Evolutionary conservation across 2,888 invertebrate species (phyloP), one percentile per base, ranked within the genome.

Genomic region (Himalopsyche kuldschensis): DNA sequence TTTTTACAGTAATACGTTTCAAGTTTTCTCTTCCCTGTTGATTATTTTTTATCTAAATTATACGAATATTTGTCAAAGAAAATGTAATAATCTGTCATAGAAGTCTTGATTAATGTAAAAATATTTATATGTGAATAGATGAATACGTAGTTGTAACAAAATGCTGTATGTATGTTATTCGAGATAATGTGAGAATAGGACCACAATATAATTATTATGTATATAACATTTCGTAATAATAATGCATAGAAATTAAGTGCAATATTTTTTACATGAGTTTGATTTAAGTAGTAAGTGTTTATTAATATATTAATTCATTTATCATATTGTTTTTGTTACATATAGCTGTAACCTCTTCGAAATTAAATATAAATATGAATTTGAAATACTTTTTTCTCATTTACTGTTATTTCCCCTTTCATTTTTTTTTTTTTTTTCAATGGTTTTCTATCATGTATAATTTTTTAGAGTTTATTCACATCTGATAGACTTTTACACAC

Each of bases 201-300:
- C 69, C 69, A 69, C 69, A 69, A 69, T 27, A 69, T 41, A n/a
- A 41, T 41, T 41, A 41, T 69, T 69, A 69, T 69, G 27, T 69
- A 69, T 69, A 69, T 69, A 27, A 69, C 10, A 8, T 27, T 69
- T 69, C 11, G 41, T 15, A 15, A 41, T 41, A 41, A 41, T 30
- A 69, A 24, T 69, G 20, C 15, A 15, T 69, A 69, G 69, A 69
- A 69, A 69, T 3, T 69, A 69, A 69, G 69, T 69, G 69, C 69
- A 69, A 69, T 69, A 69, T 69, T 69, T 69, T 69, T 69, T 69
- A 69, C 69, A 69, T 69, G 69, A 69, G 69, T 69, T 69, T 55
- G 20, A 55, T 55, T 55, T 69, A 69, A 69, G 69, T 69, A 69
- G 69, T 63, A 63, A 69, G 15, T 27, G 27, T 69, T 27, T 11